These are phyloP conservation scores for Diachasma alloeum DNA, from an alignment of 1,140 invertebrate genomes.

Conservation along the genomic window DNA sequence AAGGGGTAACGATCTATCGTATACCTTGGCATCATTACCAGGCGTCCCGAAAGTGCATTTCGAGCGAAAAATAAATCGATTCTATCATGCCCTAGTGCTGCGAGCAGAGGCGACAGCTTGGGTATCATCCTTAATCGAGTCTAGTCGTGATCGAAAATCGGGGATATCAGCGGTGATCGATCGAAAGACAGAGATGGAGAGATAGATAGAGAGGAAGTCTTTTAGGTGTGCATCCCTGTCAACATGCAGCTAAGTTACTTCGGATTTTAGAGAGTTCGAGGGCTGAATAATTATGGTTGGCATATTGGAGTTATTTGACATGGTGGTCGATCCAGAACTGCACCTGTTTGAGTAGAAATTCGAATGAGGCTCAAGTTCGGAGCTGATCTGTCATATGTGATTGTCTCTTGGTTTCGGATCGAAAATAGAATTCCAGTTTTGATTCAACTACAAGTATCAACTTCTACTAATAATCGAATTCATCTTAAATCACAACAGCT, in stretches of 20 bases:
- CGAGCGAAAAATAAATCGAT: conserved; percentile 28
- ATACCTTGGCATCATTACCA: conserved; percentile 12
- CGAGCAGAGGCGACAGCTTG: background rate
- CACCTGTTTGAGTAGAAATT: no score
- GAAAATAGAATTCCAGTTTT: no score
- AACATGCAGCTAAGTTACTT: background rate
- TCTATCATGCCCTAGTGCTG: background rate
- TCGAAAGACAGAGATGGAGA: background rate
- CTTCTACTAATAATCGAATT: no score
- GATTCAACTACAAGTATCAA: no score
- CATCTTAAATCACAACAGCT: no score
- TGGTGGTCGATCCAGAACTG: background rate
- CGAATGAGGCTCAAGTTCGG: background rate
- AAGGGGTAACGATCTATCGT: conserved; percentile 15
- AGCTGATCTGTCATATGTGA: no score
- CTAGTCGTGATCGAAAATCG: background rate
- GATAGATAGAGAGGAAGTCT: background rate
- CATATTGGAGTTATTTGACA: background rate
- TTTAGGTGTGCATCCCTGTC: background rate
- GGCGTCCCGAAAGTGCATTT: conserved; percentile 25
- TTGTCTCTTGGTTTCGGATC: no score
- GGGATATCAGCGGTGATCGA: background rate
- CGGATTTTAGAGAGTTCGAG: background rate
- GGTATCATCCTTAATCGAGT: conserved; percentile 18
- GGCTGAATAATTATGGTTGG: background rate